Conservation (phyloP, 2,113 vertebrate species). For the Cyprinodon variegatus region DNA sequence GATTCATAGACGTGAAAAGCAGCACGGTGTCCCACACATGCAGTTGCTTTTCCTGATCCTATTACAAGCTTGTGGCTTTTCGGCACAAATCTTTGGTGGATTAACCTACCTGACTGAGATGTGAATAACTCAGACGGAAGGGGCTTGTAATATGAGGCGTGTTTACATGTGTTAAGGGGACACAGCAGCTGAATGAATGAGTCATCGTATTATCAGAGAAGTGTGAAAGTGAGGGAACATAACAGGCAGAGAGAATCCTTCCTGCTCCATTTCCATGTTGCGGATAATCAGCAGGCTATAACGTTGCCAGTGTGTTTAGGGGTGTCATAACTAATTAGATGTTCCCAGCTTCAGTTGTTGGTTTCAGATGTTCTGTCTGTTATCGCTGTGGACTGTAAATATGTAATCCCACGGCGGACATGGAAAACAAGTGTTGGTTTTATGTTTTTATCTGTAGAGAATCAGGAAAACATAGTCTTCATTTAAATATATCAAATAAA, state of each 20-base stretch:
- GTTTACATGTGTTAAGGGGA: constrained; percentile 32
- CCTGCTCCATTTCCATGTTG: constrained; percentile 7
- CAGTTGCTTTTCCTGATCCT: constrained; percentile 46
- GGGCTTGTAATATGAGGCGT: not conserved
- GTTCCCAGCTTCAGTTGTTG: constrained; percentile 38
- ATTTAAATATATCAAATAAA: constrained; percentile 10
- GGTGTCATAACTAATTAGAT: constrained; percentile 53
- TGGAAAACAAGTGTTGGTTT: constrained; percentile 13
- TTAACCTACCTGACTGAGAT: constrained; percentile 49
- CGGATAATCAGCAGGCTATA: constrained; percentile 43
- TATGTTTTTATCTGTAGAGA: constrained; percentile 2
- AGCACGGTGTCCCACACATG: constrained; percentile 31
- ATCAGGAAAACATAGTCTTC: not conserved
- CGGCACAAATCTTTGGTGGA: constrained; percentile 31
- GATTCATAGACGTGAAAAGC: constrained; percentile 35
- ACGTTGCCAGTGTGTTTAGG: constrained; percentile 37
- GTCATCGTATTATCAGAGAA: constrained; percentile 34
- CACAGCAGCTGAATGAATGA: constrained; percentile 30
- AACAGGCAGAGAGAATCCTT: constrained; percentile 16
- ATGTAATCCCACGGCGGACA: constrained; percentile 30
- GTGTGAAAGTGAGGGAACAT: constrained; percentile 28
- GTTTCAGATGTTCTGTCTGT: constrained; percentile 24
- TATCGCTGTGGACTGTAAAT: constrained; percentile 42
- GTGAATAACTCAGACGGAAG: constrained; percentile 25
- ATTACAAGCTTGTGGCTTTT: constrained; percentile 34